phyloP scores from a whole-genome alignment of 92 coral and sea anemone genomes.

The Paramuricea clavata region DNA sequence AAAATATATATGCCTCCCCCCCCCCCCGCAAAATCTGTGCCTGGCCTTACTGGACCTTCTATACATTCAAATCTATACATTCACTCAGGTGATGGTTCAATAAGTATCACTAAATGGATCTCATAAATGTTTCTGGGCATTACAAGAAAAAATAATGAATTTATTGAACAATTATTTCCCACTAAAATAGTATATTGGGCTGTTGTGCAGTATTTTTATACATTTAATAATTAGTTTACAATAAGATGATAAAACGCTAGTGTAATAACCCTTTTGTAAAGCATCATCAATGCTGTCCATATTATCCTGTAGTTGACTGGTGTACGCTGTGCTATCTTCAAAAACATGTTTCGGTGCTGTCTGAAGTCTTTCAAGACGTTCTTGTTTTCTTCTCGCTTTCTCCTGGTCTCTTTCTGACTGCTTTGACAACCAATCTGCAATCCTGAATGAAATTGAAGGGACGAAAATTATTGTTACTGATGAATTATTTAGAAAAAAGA shows the following conservation, averaged over 20 bases:
- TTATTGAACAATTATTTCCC: too few species aligned
- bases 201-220: too few species aligned
- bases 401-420: constrained; percentile 94
- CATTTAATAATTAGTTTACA: too few species aligned
- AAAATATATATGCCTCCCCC: too few species aligned
- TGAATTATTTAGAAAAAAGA: neutral
- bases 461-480: neutral
- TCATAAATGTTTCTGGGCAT: too few species aligned
- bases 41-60: neutral
- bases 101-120: too few species aligned
- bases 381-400: constrained; percentile 80
- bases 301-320: constrained; percentile 88
- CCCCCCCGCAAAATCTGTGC: too few species aligned
- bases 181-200: too few species aligned
- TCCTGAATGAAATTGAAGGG: constrained; percentile 57
- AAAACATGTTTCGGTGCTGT: constrained; percentile 86
- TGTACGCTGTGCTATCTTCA: constrained; percentile 87
- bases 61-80: too few species aligned
- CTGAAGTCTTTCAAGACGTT: constrained; percentile 75
- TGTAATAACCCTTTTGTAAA: constrained; percentile 82
- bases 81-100: too few species aligned
- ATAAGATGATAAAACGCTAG: neutral
- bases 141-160: too few species aligned
- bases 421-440: constrained; percentile 98
- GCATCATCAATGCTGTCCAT: constrained; percentile 89